phyloP scores from a whole-genome alignment of 2,888 invertebrate genomes.

The Catocala nupta region DNA sequence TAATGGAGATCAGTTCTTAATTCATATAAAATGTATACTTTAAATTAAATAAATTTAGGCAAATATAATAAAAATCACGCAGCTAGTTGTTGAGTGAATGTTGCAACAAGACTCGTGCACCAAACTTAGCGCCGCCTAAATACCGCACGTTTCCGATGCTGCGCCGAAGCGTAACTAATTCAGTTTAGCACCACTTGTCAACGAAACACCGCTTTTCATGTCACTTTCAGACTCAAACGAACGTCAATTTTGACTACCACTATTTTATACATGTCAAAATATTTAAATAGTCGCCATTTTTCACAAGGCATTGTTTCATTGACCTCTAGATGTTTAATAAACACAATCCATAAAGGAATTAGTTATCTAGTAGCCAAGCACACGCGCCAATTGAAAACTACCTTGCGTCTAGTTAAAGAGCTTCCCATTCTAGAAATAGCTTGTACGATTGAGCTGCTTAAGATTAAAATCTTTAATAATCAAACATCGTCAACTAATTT shows the following conservation, averaged over 20 bases:
- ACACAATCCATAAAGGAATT: slow-evolving; percentile 6
- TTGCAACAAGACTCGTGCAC: slow-evolving; percentile 20
- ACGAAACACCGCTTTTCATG: slow-evolving; percentile 12
- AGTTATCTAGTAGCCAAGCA: neutral
- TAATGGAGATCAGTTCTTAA: too few species aligned
- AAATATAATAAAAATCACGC: too few species aligned
- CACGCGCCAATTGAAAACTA: slow-evolving; percentile 6
- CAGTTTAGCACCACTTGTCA: slow-evolving; percentile 25
- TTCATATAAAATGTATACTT: too few species aligned
- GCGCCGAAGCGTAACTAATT: slow-evolving; percentile 28
- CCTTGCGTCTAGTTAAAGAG: neutral
- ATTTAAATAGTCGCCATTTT: neutral
- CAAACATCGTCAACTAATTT: slow-evolving; percentile 16
- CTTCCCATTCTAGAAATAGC: neutral
- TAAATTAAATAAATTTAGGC: too few species aligned
- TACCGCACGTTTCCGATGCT: slow-evolving; percentile 28
- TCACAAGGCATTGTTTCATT: neutral
- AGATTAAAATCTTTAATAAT: slow-evolving; percentile 18
- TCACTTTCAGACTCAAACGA: slow-evolving; percentile 5
- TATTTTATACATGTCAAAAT: neutral
- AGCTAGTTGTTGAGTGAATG: neutral
- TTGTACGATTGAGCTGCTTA: neutral
- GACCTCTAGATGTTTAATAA: neutral
- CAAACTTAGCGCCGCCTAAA: slow-evolving; percentile 23
- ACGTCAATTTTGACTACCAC: slow-evolving; percentile 4